phyloP scores from a whole-genome alignment of 2,797 vertebrate genomes.

The Enteromius thamalakanensis region DNA sequence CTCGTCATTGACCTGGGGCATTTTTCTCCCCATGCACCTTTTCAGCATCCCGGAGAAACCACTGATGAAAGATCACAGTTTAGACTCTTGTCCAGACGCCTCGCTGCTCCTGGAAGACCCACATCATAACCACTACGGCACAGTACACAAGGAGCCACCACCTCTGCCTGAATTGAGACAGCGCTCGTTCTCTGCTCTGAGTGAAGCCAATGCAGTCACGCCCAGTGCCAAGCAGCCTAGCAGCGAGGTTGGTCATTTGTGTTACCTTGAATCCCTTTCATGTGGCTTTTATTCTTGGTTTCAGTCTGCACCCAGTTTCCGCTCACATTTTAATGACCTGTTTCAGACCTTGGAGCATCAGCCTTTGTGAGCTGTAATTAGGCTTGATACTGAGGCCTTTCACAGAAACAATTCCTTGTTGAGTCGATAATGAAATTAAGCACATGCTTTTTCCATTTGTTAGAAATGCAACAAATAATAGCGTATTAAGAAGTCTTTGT shows the following conservation, averaged over 20 bases:
- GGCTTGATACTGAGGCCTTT: slow-evolving; percentile 5
- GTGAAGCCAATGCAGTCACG: slow-evolving; percentile 73
- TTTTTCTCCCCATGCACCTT: slow-evolving; percentile 86
- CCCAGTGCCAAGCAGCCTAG: slow-evolving; percentile 71
- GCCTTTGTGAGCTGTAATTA: slow-evolving; percentile 19
- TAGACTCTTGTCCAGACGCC: slow-evolving; percentile 56
- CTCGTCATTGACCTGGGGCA: slow-evolving; percentile 82
- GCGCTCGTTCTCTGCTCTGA: slow-evolving; percentile 72
- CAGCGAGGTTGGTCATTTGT: slow-evolving; percentile 73
- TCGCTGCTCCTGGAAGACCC: slow-evolving; percentile 66
- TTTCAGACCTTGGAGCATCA: neutral
- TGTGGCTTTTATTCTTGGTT: neutral
- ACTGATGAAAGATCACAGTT: slow-evolving; percentile 63
- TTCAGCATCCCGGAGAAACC: slow-evolving; percentile 92
- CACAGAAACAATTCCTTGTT: neutral
- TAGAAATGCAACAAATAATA: neutral
- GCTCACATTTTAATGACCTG: slow-evolving; percentile 1
- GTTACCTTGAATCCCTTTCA: neutral
- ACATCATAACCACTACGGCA: slow-evolving; percentile 73
- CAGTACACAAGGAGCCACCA: slow-evolving; percentile 73
- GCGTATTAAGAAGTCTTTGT: neutral
- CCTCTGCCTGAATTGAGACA: slow-evolving; percentile 67
- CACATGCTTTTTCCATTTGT: neutral
- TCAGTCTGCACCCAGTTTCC: neutral
- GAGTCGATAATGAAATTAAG: neutral